Percentiles rank a stretch among this genome's conserved stretches.
Conservation (phyloP, 1,140 invertebrate species). For the Listronotus oregonensis region DNA sequence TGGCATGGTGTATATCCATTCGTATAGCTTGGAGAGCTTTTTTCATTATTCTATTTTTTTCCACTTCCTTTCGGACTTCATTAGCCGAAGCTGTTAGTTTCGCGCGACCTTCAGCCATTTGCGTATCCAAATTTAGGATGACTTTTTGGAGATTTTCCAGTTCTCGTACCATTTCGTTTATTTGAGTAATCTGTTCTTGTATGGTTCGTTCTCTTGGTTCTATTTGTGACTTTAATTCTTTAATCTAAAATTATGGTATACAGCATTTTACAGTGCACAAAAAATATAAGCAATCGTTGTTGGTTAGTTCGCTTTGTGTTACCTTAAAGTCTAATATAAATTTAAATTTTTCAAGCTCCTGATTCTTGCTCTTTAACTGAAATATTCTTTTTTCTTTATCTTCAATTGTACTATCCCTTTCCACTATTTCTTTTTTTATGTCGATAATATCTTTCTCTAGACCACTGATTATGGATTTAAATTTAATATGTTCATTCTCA, state of each 20-base stretch:
- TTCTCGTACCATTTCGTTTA: conserved; percentile 75
- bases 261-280: no score
- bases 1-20: conserved; percentile 77
- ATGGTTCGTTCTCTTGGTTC: conserved; percentile 82
- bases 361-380: conserved; percentile 82
- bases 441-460: conserved; percentile 77
- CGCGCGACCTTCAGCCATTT: conserved; percentile 73
- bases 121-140: conserved; percentile 64
- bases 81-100: conserved; percentile 73
- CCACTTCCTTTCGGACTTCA: conserved; percentile 71
- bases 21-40: conserved; percentile 74
- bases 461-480: conserved; percentile 69
- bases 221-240: conserved; percentile 82
- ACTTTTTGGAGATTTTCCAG: conserved; percentile 68
- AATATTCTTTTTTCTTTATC: conserved; percentile 85
- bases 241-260: conserved; percentile 59
- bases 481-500: conserved; percentile 69
- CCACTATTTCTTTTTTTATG: conserved; percentile 75
- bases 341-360: conserved; percentile 89
- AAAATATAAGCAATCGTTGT: background rate
- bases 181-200: conserved; percentile 77
- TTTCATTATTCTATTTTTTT: conserved; percentile 67
- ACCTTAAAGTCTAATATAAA: conserved; percentile 85
- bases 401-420: conserved; percentile 79
- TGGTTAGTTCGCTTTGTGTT: background rate